These are phyloP conservation scores for Drosophila malerkotliana DNA, from an alignment of 1,140 invertebrate genomes.

Conservation along the genomic window DNA sequence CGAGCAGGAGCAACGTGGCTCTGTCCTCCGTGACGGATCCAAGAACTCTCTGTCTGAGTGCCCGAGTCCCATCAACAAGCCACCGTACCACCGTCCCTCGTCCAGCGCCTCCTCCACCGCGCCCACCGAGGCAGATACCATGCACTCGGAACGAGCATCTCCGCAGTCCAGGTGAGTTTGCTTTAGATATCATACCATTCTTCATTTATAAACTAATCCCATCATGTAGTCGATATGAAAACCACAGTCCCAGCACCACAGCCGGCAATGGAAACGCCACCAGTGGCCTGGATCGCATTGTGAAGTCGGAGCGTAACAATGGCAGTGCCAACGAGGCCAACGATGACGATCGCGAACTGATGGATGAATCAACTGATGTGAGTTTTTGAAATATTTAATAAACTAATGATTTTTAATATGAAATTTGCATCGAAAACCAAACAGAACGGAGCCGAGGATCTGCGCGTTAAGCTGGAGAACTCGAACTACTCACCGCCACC, in stretches of 20 bases:
- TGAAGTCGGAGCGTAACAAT: conserved; percentile 83
- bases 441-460: conserved; percentile 84
- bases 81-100: conserved; percentile 79
- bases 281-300: conserved; percentile 72
- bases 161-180: conserved; percentile 77
- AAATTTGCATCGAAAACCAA: neutral
- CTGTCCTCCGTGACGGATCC: conserved; percentile 83
- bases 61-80: conserved; percentile 82
- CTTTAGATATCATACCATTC: neutral
- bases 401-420: too few species aligned
- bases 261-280: conserved; percentile 77
- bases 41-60: conserved; percentile 79
- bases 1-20: conserved; percentile 83
- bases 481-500: conserved; percentile 85
- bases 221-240: conserved; percentile 76
- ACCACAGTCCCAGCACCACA: conserved; percentile 83
- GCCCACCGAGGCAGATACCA: conserved; percentile 83
- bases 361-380: conserved; percentile 83
- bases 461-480: conserved; percentile 86
- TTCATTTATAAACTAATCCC: neutral
- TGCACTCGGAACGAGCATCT: conserved; percentile 83
- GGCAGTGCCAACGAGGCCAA: conserved; percentile 82
- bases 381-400: conserved; percentile 7
- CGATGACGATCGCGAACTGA: conserved; percentile 76
- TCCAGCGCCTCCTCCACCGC: conserved; percentile 83